phyloP scores from a whole-genome alignment of 2,113 vertebrate species.

The Oxygymnocypris stewartii region DNA sequence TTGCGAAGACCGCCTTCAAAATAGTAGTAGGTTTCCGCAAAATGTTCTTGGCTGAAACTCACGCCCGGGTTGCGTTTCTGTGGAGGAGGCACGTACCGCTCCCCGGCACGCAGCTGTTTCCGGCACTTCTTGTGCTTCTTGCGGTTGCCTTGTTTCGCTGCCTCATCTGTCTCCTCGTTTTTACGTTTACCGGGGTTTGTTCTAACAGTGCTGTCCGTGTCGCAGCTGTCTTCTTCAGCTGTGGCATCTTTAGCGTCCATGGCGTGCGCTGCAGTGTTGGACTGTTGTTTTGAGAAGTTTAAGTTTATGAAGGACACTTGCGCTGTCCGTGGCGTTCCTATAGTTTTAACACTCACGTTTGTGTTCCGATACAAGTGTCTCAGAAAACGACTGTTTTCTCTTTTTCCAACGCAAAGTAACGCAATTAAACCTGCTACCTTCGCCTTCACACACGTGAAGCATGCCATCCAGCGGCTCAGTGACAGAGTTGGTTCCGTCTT shows the following conservation, averaged over 20 bases:
- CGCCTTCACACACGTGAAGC: background rate
- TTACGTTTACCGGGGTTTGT: constrained; percentile 71
- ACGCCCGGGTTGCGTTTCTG: constrained; percentile 83
- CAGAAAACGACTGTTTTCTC: background rate
- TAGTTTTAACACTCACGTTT: background rate
- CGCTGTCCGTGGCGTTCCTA: background rate
- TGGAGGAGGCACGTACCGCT: constrained; percentile 88
- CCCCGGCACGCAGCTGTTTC: constrained; percentile 68
- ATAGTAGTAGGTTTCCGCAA: constrained; percentile 89
- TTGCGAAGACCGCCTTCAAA: constrained; percentile 91
- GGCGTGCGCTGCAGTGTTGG: background rate
- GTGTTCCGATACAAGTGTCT: background rate
- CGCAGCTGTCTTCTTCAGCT: constrained; percentile 8
- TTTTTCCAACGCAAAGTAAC: background rate
- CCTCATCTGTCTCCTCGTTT: constrained; percentile 52
- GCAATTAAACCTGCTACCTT: background rate
- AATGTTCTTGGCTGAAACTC: constrained; percentile 87
- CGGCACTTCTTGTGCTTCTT: constrained; percentile 69
- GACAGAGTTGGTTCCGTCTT: constrained; percentile 6
- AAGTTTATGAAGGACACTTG: background rate
- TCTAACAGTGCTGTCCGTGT: background rate
- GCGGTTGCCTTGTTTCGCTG: constrained; percentile 26
- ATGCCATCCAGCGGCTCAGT: background rate
- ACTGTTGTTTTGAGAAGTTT: background rate
- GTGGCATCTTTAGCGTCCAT: constrained; percentile 60